Conservation (phyloP, 2,888 invertebrate species). For the Prenolepis imparis region DNA sequence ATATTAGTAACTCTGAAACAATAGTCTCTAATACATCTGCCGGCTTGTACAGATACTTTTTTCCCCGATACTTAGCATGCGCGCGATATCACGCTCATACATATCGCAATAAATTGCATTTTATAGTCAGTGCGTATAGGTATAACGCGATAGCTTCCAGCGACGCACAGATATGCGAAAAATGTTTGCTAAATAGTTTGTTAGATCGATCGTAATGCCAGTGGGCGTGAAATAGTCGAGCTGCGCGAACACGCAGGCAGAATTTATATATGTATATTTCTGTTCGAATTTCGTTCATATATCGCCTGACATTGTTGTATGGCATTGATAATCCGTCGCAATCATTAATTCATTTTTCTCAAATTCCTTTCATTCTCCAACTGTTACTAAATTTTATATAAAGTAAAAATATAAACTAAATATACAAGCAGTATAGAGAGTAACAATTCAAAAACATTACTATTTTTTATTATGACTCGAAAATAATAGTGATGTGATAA, state of each 20-base stretch:
- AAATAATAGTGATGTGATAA: neutral
- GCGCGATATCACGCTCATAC: slow-evolving; percentile 59
- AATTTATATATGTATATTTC: slow-evolving; percentile 57
- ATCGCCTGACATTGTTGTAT: neutral
- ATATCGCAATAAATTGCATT: slow-evolving; percentile 64
- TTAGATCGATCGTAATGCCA: slow-evolving; percentile 59
- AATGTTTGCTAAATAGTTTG: slow-evolving; percentile 67
- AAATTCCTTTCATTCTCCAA: neutral
- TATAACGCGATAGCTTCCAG: slow-evolving; percentile 36
- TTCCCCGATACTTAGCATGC: slow-evolving; percentile 63
- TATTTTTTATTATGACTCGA: neutral
- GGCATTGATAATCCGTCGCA: slow-evolving; percentile 2
- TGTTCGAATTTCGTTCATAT: slow-evolving; percentile 30
- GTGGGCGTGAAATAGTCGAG: slow-evolving; percentile 42
- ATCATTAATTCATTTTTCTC: slow-evolving; percentile 3
- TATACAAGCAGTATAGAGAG: neutral
- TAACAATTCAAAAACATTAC: neutral
- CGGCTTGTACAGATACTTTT: slow-evolving; percentile 61
- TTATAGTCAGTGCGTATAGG: slow-evolving; percentile 52
- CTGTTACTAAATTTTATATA: neutral
- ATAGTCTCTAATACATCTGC: slow-evolving; percentile 72
- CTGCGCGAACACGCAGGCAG: neutral
- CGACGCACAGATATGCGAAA: slow-evolving; percentile 59
- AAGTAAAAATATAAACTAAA: neutral
- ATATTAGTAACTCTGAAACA: slow-evolving; percentile 65